Evolutionary conservation across 1,140 invertebrate genomes (phyloP), one percentile per base, ranked within the genome.

Genomic region (Trichonephila clavata): DNA sequence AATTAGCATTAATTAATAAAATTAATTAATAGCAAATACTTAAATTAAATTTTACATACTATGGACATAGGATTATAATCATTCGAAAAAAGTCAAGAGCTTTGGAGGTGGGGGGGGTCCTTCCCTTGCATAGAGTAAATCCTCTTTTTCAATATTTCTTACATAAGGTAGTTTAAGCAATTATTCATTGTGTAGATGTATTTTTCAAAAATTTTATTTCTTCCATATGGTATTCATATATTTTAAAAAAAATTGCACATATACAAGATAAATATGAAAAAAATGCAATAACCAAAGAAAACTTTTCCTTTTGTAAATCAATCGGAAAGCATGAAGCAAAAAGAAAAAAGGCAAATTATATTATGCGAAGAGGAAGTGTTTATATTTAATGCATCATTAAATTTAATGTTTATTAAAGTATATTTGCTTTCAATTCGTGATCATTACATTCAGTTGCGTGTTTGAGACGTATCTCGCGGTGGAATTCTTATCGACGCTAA

Each of bases 341-440:
- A 77, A 18, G 27, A 77, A 77, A 77, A 77, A 18, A 77, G 6
- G 27, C 21, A 10, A 77, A 77, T 32, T 77, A 39, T 32, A 39
- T 77, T 32, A 77, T 77, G 16, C 27, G 71, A 77, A 32, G 71
- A 77, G 71, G 71, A 77, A 77, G 71, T 77, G 71, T 77, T 77
- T 77, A 77, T 77, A 39, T 77, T 77, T 39, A 77, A 77, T 77
- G 71, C 71, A 77, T 77, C 71, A 77, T 77, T 77, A 77, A 77
- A 39, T 77, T 77, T 77, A 77, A 77, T 77, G 71, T 77, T 77
- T 77, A 77, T 77, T 77, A 77, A 77, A 77, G 71, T 77, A 77
- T 77, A 77, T 77, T 77, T 77, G 32, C 71, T 77, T 77, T 77
- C 71, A 39, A 77, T 32, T 77, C 71, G 71, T 77, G 71, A 77